Percentiles rank a stretch among this genome's conserved stretches.
Conservation (phyloP, 2,797 vertebrate genomes). For the Chromis chromis region DNA sequence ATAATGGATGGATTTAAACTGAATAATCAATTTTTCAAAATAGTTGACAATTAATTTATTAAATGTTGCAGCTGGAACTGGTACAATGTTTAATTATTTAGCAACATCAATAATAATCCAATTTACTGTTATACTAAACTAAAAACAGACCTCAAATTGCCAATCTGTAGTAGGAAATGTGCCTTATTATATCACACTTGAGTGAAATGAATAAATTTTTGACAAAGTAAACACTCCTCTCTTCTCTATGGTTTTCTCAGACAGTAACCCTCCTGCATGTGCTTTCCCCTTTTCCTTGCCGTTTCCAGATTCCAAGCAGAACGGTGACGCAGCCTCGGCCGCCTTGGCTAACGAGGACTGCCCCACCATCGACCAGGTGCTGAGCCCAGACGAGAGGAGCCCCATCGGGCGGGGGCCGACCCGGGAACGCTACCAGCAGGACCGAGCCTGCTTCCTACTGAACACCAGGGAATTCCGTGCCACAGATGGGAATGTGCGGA, state of each 20-base stretch:
- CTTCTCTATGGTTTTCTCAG: neutral
- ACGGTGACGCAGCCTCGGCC: slow-evolving; percentile 91
- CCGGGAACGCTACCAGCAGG: slow-evolving; percentile 91
- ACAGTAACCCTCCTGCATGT: neutral
- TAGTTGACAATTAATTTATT: too few relatives aligned
- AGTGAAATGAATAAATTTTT: neutral
- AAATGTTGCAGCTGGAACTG: too few relatives aligned
- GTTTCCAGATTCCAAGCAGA: slow-evolving; percentile 91
- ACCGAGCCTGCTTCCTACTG: slow-evolving; percentile 95
- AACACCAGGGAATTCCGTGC: slow-evolving; percentile 92
- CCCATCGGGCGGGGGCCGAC: slow-evolving; percentile 82
- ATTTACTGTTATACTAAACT: too few relatives aligned
- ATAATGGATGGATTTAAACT: too few relatives aligned
- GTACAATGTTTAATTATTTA: too few relatives aligned
- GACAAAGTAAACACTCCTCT: neutral
- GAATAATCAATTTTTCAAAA: too few relatives aligned
- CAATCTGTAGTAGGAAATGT: too few relatives aligned
- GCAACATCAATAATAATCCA: too few relatives aligned
- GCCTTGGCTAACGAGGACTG: slow-evolving; percentile 94
- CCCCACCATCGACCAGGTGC: slow-evolving; percentile 93
- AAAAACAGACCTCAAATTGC: too few relatives aligned
- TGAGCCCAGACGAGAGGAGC: slow-evolving; percentile 92
- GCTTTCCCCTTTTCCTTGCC: neutral
- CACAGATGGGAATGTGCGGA: slow-evolving; percentile 93
- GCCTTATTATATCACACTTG: neutral